Evolutionary conservation across 2,888 invertebrate genomes (phyloP), one percentile per base, ranked within the genome.

Genomic region (Anorthoa munda): DNA sequence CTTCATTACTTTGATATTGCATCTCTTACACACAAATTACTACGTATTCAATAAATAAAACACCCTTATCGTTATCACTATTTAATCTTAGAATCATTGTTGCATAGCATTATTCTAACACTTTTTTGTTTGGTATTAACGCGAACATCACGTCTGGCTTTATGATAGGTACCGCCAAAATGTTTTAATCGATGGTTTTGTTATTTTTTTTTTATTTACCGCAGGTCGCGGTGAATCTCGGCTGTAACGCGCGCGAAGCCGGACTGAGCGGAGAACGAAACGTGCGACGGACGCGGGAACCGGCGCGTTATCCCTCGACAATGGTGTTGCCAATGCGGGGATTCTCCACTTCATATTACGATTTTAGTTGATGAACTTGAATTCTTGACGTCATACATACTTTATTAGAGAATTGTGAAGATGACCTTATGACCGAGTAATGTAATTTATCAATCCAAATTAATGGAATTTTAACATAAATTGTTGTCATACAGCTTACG

Each of bases 1-100:
- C 96, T 81, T 95, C 96, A 93, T 95, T 95, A 89, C 93, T 94
- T 95, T 92, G 95, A 95, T 91, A 96, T 96, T 96, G 96, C 96
- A 96, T 96, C 91, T 92, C 96, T 95, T 93, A 93, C 88, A 92
- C 94, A 94, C 93, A 92, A 92, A 90, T 92, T 91, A 86, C 87
- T 86, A 88, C 88, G 88, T 88, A 90, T 93, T 89, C 88, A 88
- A 69, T 75, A 82, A 93, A 93, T 92, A 93, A 93, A 94, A 92
- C 94, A 95, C 95, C 93, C 93, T 90, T 94, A 92, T 77, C 91
- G 91, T 90, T 94, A 92, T 77, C 91, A 91, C 92, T 88, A 90
- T 88, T 93, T 91, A 88, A 93, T 89, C 89, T 94, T 92, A 92
- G 89, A 93, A 93, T 90, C 95, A 95, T 95, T 89, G 91, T 95